A percentile compares a stretch with the other conserved stretches of the same genome.
Evolutionary conservation across 2,888 invertebrate species (phyloP).

Genomic region (Criorhina ranunculi): DNA sequence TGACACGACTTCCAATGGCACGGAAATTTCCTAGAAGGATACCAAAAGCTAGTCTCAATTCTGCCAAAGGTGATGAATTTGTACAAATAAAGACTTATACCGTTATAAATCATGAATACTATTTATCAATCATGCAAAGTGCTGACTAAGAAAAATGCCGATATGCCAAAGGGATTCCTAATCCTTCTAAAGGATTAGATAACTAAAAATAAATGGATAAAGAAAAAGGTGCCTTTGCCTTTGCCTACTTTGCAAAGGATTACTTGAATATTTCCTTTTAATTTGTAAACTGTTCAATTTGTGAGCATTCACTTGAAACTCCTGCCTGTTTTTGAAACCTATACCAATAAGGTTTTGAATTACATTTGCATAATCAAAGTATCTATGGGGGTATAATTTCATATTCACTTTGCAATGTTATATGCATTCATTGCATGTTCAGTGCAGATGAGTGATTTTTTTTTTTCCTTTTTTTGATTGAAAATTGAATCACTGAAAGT

Average conservation of each 20-base stretch:
- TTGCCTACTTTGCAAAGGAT: not conserved
- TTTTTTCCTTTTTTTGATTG: no score
- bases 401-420: no score
- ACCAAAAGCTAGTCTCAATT: not conserved
- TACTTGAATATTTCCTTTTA: not conserved
- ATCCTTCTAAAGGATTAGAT: conserved; percentile 14
- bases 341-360: no score
- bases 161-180: conserved; percentile 18
- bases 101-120: conserved; percentile 17
- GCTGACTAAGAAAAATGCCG: conserved; percentile 3
- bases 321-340: no score
- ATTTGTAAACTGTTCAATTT: not conserved
- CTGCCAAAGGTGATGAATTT: not conserved
- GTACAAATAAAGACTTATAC: not conserved
- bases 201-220: not conserved
- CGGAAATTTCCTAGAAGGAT: not conserved
- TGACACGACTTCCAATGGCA: not conserved
- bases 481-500: not conserved
- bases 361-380: no score
- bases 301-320: not conserved
- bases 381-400: no score
- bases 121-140: conserved; percentile 33
- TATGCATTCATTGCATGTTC: no score
- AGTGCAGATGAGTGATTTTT: no score
- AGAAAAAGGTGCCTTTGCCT: not conserved